phyloP scores from a whole-genome alignment of 1,140 invertebrate genomes.

The Elymnias hypermnestra region DNA sequence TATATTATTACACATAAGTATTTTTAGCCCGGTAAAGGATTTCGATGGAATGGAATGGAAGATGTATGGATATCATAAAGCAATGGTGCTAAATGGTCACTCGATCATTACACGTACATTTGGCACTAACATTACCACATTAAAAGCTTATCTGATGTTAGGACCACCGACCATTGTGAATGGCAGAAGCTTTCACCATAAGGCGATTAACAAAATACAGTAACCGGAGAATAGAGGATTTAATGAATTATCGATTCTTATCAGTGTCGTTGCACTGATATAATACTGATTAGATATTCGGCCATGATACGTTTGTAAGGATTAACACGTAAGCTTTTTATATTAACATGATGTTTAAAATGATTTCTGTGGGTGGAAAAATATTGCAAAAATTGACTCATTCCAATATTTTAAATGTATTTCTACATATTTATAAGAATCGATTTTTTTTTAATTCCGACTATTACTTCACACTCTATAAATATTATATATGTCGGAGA shows the following conservation, averaged over 20 bases:
- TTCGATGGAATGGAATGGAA: no score
- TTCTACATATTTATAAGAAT: no score
- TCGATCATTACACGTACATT: conserved; percentile 64
- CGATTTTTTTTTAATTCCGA: no score
- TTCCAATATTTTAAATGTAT: no score
- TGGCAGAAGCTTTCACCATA: conserved; percentile 44
- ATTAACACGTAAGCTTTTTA: no score
- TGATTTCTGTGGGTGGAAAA: no score
- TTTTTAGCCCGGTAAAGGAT: no score
- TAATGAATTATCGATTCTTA: conserved; percentile 48
- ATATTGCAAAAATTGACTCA: no score
- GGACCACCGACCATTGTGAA: conserved; percentile 34
- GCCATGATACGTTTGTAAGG: neutral
- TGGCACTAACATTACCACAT: conserved; percentile 66
- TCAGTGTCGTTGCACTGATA: conserved; percentile 23
- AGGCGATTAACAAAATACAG: conserved; percentile 59
- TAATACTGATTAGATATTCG: neutral
- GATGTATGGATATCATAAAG: conserved; percentile 6
- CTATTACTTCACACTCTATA: no score
- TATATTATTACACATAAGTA: no score
- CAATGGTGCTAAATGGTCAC: conserved; percentile 47
- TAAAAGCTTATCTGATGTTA: conserved; percentile 68
- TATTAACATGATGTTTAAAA: no score
- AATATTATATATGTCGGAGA: no score
- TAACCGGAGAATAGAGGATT: conserved; percentile 51